Evolutionary conservation across 2,888 invertebrate species (phyloP).

Genomic region (Xestia ashworthii): DNA sequence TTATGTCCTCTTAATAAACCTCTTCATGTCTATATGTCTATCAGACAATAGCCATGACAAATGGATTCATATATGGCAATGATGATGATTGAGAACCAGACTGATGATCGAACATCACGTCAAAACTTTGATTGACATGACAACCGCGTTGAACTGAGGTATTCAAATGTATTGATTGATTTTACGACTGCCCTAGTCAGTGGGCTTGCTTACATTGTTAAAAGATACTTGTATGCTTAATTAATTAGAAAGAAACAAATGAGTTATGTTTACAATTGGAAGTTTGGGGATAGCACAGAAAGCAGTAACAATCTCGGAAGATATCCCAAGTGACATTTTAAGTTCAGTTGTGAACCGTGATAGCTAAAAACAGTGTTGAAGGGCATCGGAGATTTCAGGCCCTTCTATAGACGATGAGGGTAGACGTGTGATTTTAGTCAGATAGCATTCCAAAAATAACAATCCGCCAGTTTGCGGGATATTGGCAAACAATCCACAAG

Average conservation of each 20-base stretch:
- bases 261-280: too few relatives aligned
- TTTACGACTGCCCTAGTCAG: neutral
- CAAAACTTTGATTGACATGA: conserved; percentile 51
- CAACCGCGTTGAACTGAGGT: neutral
- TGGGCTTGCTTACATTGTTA: neutral
- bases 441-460: too few relatives aligned
- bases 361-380: too few relatives aligned
- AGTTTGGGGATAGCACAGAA: too few relatives aligned
- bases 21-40: conserved; percentile 24
- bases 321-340: too few relatives aligned
- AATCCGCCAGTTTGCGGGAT: too few relatives aligned
- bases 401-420: too few relatives aligned
- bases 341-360: too few relatives aligned
- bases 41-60: conserved; percentile 55
- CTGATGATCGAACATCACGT: conserved; percentile 27
- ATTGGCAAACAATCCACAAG: too few relatives aligned
- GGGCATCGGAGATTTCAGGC: too few relatives aligned
- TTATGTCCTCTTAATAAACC: conserved; percentile 33
- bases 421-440: too few relatives aligned
- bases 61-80: conserved; percentile 48
- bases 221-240: neutral
- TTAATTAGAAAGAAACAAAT: neutral
- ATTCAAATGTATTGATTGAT: conserved; percentile 32
- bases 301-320: too few relatives aligned
- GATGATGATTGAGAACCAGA: conserved; percentile 54